A percentile compares a stretch with the other conserved stretches of the same genome.
These are phyloP conservation scores for Drosophila nannoptera DNA, from an alignment of 1,140 invertebrate genomes.

Conservation along the genomic window DNA sequence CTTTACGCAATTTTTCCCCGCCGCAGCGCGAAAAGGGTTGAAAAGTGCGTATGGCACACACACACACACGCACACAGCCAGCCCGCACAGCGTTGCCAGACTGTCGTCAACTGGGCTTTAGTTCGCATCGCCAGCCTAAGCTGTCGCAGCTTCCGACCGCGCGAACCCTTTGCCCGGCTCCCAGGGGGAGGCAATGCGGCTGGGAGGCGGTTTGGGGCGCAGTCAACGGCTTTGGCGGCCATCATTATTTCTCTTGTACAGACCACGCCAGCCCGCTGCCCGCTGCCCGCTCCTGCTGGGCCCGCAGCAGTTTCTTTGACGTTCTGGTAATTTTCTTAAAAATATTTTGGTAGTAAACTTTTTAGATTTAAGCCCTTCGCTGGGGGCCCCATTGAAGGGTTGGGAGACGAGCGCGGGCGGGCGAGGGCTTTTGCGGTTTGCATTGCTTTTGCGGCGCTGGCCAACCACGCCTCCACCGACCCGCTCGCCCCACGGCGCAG, in stretches of 20 bases:
- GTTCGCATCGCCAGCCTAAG: slow-evolving; percentile 28
- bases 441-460: slow-evolving; percentile 41
- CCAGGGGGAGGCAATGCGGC: too few relatives aligned
- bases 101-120: slow-evolving; percentile 39
- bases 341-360: slow-evolving; percentile 74
- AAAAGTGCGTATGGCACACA: slow-evolving; percentile 66
- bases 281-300: neutral
- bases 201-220: slow-evolving; percentile 10
- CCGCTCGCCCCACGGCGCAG: slow-evolving; percentile 4
- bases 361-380: slow-evolving; percentile 70
- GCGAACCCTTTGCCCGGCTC: slow-evolving; percentile 28
- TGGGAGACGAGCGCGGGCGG: too few relatives aligned
- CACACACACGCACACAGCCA: slow-evolving; percentile 20
- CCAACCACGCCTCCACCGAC: neutral
- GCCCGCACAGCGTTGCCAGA: slow-evolving; percentile 59
- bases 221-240: slow-evolving; percentile 46
- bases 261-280: neutral
- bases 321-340: slow-evolving; percentile 71
- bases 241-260: slow-evolving; percentile 61
- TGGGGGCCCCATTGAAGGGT: slow-evolving; percentile 18
- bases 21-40: slow-evolving; percentile 69
- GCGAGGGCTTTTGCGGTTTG: slow-evolving; percentile 60
- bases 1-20: slow-evolving; percentile 76
- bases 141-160: slow-evolving; percentile 25
- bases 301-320: slow-evolving; percentile 39